Evolutionary conservation across 2,797 vertebrate species (phyloP), one percentile per base, ranked within the genome.

Genomic region (Trachurus trachurus): DNA sequence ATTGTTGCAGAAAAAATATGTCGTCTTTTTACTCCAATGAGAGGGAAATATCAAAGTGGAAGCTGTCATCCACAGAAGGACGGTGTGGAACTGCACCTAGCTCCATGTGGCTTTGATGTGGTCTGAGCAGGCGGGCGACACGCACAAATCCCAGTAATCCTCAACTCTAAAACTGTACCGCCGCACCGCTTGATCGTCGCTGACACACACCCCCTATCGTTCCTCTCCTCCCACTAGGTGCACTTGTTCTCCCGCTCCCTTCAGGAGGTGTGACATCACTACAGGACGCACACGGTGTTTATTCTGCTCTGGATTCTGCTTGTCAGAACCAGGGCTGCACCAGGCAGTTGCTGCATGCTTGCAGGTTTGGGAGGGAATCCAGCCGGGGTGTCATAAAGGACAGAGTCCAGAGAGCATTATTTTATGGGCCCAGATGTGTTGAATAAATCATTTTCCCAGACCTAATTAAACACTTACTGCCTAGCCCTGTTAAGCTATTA

Each of bases 381-480:
- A 74, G 56, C 53, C 21, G 6, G 57, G 71, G 78, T 80, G 65
- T 66, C 81, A 58, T 86, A 78, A 87, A 89, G 75, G 76, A 81
- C 76, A 39, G 69, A 81, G 82, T 80, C 82, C 77, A 73, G 67
- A 71, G 85, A 89, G 85, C 19, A 54, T 62, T 88, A 64, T 85
- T 93, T 91, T 91, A 92, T 82, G 75, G 73, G 67, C 82, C 87
- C 91, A 90, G 90, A 93, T 93, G 93, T 90, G 87, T 83, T 90
- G 79, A 88, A 93, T 94, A 89, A 92, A 94, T 92, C 77, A 89
- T 90, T 92, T 40, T 49, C 74, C 57, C 63, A 87, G 80, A 91
- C 82, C 83, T 86, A 89, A 93, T 93, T 92, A 93, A 93, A 93
- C 87, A 92, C 90, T 90, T 87, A 92, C 78, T 87, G 87, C 89